Base-by-base conservation (phyloP, 2,797 vertebrate genomes). In the Gymnoscopelus microlampas region DNA sequence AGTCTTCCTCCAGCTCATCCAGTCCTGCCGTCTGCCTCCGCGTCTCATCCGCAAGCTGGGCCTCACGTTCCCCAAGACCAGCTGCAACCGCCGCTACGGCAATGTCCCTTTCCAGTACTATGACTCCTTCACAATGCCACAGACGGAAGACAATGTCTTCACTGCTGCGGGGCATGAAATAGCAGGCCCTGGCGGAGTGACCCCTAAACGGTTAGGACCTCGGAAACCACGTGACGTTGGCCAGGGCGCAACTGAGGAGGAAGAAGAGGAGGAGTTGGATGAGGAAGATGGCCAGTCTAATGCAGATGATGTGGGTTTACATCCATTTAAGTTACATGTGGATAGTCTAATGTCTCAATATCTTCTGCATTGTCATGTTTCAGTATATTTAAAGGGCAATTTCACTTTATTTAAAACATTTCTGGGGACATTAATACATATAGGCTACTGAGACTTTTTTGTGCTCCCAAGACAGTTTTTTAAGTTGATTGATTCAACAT, bases 1-100 rank as follows among this genome's bases (percentile, higher is more conserved):
- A 29, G 92, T 96, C 44, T 99, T 99, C 73, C 89, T 98, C 56
- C 94, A 96, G 85, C 94, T 98, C 81, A 99, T 99, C 80, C 95
- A 95, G 59, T 88, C 96, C 60, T 99, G 98, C 80, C 90, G 97
- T 3, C 91, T 99, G 4, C 98, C 98, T 3, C 95, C 96, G 0
- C 87, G 93, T 0, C 88, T 97, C 26, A 99, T 99, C 81, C 92
- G 87, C 39, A 95, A 96, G 14, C 80, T 99, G 68, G 96, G 96
- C 70, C 94, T 99, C 68, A 88, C 88, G 50, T 98, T 99, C 48
- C 96, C 96, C 0, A 96, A 93, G 76, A 96, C 95, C 0, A 89
- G 94, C 77, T 96, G 95, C 1, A 92, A 89, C 68, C 94, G 95
- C 0, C 94, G 96, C 62, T 99, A 99, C 0, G 96, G 96, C 57